Evolutionary conservation across 2,888 invertebrate genomes (phyloP).

Genomic region (Agrotis puta): DNA sequence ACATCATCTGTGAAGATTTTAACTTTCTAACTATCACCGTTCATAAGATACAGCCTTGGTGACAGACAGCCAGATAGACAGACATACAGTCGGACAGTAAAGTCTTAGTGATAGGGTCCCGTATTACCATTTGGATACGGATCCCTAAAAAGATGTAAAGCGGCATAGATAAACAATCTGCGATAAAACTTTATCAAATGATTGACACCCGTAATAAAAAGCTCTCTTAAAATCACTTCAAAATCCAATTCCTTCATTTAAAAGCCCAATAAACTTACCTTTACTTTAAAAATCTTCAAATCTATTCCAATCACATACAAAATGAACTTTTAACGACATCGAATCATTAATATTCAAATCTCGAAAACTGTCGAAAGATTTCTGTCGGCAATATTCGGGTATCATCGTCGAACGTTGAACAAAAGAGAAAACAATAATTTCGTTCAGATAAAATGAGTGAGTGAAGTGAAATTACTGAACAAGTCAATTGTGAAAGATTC

Average conservation of each 20-base stretch:
- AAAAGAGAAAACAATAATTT: slow-evolving; percentile 63
- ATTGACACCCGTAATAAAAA: slow-evolving; percentile 8
- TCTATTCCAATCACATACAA: slow-evolving; percentile 45
- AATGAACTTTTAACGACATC: slow-evolving; percentile 60
- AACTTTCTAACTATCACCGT: too few relatives aligned
- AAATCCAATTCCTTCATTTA: slow-evolving; percentile 52
- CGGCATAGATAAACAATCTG: too few relatives aligned
- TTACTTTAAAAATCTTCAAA: slow-evolving; percentile 45
- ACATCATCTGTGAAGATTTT: too few relatives aligned
- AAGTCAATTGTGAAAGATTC: slow-evolving; percentile 60
- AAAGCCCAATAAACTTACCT: slow-evolving; percentile 54
- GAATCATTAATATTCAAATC: slow-evolving; percentile 67
- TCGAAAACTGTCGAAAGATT: slow-evolving; percentile 46
- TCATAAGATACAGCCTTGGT: too few relatives aligned
- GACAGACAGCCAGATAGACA: too few relatives aligned
- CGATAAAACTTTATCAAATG: slow-evolving; percentile 6
- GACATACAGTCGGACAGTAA: too few relatives aligned
- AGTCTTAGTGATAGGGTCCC: too few relatives aligned
- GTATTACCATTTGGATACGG: too few relatives aligned
- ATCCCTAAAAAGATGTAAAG: too few relatives aligned
- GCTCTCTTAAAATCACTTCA: slow-evolving; percentile 27
- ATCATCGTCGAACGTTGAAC: slow-evolving; percentile 17
- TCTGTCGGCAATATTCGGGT: slow-evolving; percentile 52
- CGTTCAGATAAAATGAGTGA: slow-evolving; percentile 47
- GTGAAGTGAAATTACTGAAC: slow-evolving; percentile 49